Conservation (phyloP, 2,797 vertebrate genomes). For the Oreochromis mossambicus region DNA sequence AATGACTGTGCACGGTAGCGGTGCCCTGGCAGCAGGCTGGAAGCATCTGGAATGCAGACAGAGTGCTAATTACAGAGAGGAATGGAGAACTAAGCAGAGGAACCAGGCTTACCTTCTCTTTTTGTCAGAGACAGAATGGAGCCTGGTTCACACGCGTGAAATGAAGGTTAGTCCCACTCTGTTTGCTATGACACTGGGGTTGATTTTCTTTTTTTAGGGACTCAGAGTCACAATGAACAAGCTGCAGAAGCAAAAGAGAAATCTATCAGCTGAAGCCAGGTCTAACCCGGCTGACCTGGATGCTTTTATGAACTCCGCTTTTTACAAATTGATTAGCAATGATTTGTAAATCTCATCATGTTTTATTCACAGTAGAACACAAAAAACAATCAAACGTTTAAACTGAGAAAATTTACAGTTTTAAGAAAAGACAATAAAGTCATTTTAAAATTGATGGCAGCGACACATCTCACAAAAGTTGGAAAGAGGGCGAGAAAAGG, state of each 20-base stretch:
- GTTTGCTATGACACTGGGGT: not conserved
- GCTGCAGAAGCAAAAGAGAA: not conserved
- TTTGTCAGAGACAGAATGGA: not conserved
- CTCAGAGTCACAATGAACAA: not conserved
- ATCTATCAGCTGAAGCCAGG: not conserved
- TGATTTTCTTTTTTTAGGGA: not conserved
- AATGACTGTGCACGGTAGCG: slow-evolving; percentile 12
- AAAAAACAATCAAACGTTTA: not conserved
- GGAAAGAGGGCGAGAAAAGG: not conserved
- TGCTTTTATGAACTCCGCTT: fast-evolving
- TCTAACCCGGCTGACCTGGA: not conserved
- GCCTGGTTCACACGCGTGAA: slow-evolving; percentile 4
- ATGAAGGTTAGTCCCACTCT: slow-evolving; percentile 13
- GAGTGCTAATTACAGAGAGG: not conserved
- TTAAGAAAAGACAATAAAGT: not conserved
- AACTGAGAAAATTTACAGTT: not conserved
- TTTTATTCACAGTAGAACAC: not conserved
- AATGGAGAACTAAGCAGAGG: slow-evolving; percentile 2
- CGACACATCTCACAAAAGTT: fast-evolving
- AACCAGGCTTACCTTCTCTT: not conserved
- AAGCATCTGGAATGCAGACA: slow-evolving; percentile 6
- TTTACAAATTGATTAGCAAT: fast-evolving
- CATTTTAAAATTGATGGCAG: not conserved
- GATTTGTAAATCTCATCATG: not conserved
- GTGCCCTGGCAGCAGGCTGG: slow-evolving; percentile 2